phyloP scores from a whole-genome alignment of 2,797 vertebrate species.

The Xenops minutus region DNA sequence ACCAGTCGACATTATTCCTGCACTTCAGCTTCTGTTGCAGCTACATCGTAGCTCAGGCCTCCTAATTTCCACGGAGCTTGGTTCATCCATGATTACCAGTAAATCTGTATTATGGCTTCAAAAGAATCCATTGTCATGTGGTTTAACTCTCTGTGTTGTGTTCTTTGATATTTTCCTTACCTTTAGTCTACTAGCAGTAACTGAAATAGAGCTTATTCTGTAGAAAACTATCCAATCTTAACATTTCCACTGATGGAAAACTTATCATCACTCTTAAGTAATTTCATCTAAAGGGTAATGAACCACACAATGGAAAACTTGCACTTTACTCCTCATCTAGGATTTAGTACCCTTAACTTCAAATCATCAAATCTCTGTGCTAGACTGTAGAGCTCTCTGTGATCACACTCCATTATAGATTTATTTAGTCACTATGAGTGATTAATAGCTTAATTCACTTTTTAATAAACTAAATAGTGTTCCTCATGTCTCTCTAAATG shows the following conservation, averaged over 20 bases:
- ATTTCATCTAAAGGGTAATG: slow-evolving; percentile 3
- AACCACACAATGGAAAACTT: neutral
- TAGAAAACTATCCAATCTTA: neutral
- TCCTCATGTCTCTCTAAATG: neutral
- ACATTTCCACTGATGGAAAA: neutral
- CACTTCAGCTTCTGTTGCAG: neutral
- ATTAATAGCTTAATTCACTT: neutral
- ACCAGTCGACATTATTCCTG: neutral
- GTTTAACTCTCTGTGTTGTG: neutral
- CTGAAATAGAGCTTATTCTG: neutral
- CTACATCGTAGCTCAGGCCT: neutral
- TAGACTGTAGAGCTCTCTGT: neutral
- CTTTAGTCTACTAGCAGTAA: neutral
- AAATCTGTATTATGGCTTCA: neutral
- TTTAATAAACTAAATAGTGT: neutral
- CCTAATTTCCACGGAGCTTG: neutral
- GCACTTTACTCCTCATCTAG: neutral
- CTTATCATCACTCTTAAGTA: neutral
- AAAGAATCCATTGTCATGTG: neutral
- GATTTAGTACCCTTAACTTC: neutral
- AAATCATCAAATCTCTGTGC: neutral
- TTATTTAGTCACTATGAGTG: neutral
- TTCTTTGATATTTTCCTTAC: neutral
- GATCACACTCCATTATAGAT: neutral
- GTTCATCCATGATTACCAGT: neutral